phyloP scores from a whole-genome alignment of 2,888 invertebrate genomes.

The Helobdella robusta region DNA sequence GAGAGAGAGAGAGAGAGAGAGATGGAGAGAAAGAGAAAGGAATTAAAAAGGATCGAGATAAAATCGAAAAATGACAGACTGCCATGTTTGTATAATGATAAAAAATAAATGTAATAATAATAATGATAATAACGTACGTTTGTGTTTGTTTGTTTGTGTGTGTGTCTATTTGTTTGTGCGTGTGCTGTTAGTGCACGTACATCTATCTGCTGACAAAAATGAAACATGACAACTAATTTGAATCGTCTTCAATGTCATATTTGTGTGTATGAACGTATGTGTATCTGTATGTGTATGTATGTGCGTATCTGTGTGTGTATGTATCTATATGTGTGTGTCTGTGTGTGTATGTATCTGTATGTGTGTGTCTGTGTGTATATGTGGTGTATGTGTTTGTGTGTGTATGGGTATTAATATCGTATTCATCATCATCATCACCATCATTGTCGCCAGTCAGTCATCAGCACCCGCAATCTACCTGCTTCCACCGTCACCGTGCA shows the following conservation, averaged over 20 bases:
- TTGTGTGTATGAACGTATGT: too few species aligned
- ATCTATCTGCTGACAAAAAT: too few species aligned
- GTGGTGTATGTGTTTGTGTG: background rate
- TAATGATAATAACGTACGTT: background rate
- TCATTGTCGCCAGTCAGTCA: constrained; percentile 8
- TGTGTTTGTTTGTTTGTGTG: too few species aligned
- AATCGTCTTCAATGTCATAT: too few species aligned
- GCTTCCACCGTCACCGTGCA: background rate
- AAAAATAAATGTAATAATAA: background rate
- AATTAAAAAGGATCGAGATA: background rate
- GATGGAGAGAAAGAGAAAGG: background rate
- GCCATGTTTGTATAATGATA: background rate
- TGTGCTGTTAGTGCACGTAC: too few species aligned
- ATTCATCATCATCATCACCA: constrained; percentile 13
- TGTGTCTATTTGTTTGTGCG: too few species aligned
- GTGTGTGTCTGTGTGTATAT: background rate
- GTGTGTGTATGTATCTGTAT: background rate
- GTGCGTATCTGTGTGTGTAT: too few species aligned
- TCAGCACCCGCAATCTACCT: background rate
- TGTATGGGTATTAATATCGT: background rate
- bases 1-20: background rate
- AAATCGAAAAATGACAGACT: background rate
- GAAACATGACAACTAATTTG: too few species aligned
- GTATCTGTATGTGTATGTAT: too few species aligned
- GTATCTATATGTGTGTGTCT: too few species aligned